phyloP scores from a whole-genome alignment of 2,888 invertebrate species.

The Sipha maydis region DNA sequence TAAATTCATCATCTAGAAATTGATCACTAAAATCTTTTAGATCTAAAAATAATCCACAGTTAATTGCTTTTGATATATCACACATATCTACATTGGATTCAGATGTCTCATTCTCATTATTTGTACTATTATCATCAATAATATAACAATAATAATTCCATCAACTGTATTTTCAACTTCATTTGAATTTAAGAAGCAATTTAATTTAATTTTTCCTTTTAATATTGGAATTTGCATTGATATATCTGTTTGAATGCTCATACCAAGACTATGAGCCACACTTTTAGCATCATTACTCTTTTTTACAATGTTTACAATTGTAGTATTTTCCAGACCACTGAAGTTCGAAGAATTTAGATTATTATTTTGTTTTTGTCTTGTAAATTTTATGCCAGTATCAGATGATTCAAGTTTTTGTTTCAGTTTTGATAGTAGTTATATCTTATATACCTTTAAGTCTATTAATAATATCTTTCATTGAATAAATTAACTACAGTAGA shows the following conservation, averaged over 20 bases:
- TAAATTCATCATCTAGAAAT: too few relatives aligned
- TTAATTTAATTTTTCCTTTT: too few relatives aligned
- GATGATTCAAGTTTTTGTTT: background rate
- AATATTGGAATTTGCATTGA: constrained; percentile 1
- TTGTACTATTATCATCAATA: background rate
- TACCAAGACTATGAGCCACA: constrained; percentile 9
- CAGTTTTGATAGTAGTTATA: constrained; percentile 12
- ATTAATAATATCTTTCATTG: constrained; percentile 15
- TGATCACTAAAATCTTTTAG: too few relatives aligned
- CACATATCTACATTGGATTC: constrained; percentile 6
- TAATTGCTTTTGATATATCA: constrained; percentile 25
- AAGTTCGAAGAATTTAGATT: constrained; percentile 1
- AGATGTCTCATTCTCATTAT: constrained; percentile 25
- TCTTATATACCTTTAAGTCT: constrained; percentile 6
- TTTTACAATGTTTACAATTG: constrained; percentile 3
- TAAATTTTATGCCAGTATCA: background rate
- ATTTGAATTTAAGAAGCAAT: background rate
- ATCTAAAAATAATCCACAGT: constrained; percentile 10
- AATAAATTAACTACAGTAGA: too few relatives aligned
- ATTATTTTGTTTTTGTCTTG: background rate
- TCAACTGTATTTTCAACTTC: constrained; percentile 5
- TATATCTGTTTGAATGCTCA: constrained; percentile 1
- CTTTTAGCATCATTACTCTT: constrained; percentile 6
- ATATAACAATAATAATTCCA: too few relatives aligned
- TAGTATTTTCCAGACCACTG: background rate